Conservation (phyloP, 2,797 vertebrate species). For the Sebastiscus tertius region DNA sequence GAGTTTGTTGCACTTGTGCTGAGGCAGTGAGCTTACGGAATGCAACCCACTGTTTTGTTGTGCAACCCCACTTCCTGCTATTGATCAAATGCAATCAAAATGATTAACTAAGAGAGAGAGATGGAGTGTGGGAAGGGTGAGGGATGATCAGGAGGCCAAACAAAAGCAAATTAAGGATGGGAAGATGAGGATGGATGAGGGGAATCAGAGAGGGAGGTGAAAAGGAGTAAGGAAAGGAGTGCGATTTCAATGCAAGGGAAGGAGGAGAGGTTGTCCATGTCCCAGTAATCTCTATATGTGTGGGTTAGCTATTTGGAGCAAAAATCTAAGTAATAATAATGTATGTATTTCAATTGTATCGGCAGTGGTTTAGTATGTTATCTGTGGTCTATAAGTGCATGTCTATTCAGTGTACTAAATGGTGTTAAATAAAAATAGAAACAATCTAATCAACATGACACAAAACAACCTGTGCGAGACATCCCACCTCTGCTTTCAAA, state of each 20-base stretch:
- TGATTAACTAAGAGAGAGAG: slow-evolving; percentile 51
- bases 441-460: not conserved
- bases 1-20: slow-evolving; percentile 40
- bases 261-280: not conserved
- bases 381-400: not conserved
- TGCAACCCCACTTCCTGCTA: slow-evolving; percentile 48
- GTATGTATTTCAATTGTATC: not conserved
- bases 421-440: not conserved
- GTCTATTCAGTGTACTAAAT: no score
- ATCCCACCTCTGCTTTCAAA: not conserved
- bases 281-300: not conserved
- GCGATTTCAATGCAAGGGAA: not conserved
- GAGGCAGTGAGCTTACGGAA: slow-evolving; percentile 29
- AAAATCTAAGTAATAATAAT: not conserved
- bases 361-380: not conserved
- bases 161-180: slow-evolving; percentile 42
- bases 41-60: slow-evolving; percentile 31
- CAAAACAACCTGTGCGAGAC: not conserved
- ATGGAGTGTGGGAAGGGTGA: not conserved
- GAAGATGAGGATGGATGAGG: slow-evolving; percentile 33
- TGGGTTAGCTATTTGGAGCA: not conserved
- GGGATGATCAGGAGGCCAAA: slow-evolving; percentile 32
- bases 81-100: slow-evolving; percentile 62
- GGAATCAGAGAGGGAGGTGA: not conserved
- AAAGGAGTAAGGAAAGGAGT: slow-evolving; percentile 3